phyloP scores from a whole-genome alignment of 1,140 invertebrate species.

The Trichogramma pretiosum region DNA sequence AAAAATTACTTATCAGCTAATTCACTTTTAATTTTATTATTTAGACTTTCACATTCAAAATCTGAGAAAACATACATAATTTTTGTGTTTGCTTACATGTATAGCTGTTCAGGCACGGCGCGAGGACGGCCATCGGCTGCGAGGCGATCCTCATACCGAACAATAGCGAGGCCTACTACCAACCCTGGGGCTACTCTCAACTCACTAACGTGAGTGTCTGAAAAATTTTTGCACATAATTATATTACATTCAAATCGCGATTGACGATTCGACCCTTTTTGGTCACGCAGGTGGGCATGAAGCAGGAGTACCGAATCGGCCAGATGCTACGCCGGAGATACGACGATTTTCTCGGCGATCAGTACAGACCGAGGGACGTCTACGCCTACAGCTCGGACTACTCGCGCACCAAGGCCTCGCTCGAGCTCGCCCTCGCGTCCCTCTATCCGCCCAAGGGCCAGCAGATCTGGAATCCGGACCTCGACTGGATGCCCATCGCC shows the following conservation, averaged over 20 bases:
- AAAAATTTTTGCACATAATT: slow-evolving; percentile 42
- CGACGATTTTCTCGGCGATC: slow-evolving; percentile 41
- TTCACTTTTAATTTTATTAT: too few relatives aligned
- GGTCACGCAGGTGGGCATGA: slow-evolving; percentile 5
- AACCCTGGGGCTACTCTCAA: slow-evolving; percentile 40
- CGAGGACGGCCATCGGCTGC: slow-evolving; percentile 42
- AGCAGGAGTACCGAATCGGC: slow-evolving; percentile 33
- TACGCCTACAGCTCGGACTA: slow-evolving; percentile 42
- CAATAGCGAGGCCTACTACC: slow-evolving; percentile 26
- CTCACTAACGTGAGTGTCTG: slow-evolving; percentile 31
- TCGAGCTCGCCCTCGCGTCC: slow-evolving; percentile 46
- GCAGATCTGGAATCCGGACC: slow-evolving; percentile 42
- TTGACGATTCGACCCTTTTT: not conserved
- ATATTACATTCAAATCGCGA: not conserved
- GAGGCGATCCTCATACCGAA: slow-evolving; percentile 44
- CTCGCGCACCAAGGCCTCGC: slow-evolving; percentile 52
- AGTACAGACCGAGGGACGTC: slow-evolving; percentile 43
- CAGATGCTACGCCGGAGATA: slow-evolving; percentile 47
- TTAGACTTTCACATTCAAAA: too few relatives aligned
- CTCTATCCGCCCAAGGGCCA: slow-evolving; percentile 44
- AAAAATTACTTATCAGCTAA: too few relatives aligned
- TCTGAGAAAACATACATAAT: not conserved
- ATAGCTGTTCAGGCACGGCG: slow-evolving; percentile 49
- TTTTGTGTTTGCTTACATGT: not conserved
- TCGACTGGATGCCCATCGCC: slow-evolving; percentile 3